Evolutionary conservation across 2,888 invertebrate genomes (phyloP).

Genomic region (Morinoia aosen): DNA sequence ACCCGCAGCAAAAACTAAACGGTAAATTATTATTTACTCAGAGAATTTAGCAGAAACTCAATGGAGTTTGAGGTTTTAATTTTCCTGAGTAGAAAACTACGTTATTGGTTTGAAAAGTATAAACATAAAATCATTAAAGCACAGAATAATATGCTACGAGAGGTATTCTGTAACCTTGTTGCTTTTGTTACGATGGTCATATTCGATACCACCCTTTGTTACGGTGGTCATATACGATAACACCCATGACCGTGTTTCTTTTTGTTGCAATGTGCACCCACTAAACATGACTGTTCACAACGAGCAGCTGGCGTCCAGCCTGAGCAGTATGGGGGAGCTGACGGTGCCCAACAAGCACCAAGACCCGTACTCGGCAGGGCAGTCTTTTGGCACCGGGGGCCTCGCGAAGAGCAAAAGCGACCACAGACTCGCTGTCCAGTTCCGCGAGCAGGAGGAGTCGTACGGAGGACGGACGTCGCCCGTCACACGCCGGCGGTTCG

Average conservation of each 20-base stretch:
- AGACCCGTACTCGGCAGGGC: constrained; percentile 56
- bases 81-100: too few species aligned
- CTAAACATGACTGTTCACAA: not conserved
- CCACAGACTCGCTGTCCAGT: constrained; percentile 89
- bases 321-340: constrained; percentile 64
- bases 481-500: constrained; percentile 83
- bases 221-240: too few species aligned
- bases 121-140: too few species aligned
- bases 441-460: constrained; percentile 84
- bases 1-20: too few species aligned
- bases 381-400: constrained; percentile 73
- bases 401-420: constrained; percentile 94
- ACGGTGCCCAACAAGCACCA: constrained; percentile 58
- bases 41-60: too few species aligned
- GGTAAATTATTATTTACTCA: too few species aligned
- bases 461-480: constrained; percentile 76
- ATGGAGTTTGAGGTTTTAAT: too few species aligned
- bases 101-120: too few species aligned
- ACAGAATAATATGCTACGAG: not conserved
- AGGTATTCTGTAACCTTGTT: not conserved
- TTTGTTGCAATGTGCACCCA: too few species aligned
- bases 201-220: too few species aligned
- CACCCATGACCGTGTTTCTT: too few species aligned
- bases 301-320: constrained; percentile 60
- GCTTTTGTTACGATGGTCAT: too few species aligned